These are phyloP conservation scores for Phoxinus phoxinus DNA, from an alignment of 2,113 vertebrate species.

Conservation along the genomic window DNA sequence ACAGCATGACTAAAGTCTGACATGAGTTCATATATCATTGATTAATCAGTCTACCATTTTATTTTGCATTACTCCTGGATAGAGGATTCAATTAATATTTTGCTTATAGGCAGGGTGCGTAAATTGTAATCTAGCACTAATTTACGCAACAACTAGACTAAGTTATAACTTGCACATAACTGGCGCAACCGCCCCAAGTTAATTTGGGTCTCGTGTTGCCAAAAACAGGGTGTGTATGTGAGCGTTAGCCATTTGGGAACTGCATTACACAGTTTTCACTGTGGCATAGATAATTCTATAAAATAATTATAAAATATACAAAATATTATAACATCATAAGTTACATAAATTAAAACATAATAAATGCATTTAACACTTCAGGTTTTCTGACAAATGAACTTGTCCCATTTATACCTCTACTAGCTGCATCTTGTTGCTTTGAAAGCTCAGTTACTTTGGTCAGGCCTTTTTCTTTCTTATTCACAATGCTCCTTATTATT, in stretches of 20 bases:
- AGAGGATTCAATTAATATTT: background rate
- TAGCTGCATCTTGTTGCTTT: background rate
- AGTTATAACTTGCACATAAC: background rate
- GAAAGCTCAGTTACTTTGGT: background rate
- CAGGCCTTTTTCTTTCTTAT: background rate
- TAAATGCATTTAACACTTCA: background rate
- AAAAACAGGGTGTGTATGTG: constrained; percentile 2
- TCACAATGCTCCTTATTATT: background rate
- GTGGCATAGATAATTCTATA: background rate
- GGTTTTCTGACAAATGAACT: background rate
- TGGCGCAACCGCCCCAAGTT: background rate
- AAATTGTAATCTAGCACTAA: background rate
- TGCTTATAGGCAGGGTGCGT: background rate
- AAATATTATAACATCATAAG: background rate
- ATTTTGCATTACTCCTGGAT: background rate
- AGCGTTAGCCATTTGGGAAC: background rate
- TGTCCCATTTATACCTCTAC: background rate
- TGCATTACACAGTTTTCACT: background rate
- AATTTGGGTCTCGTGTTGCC: background rate
- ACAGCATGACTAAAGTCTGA: background rate
- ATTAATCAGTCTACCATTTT: background rate
- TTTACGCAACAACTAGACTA: background rate
- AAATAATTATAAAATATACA: background rate
- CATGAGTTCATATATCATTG: background rate
- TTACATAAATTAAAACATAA: background rate